Conservation (phyloP, 2,797 vertebrate species). For the Characodon lateralis region DNA sequence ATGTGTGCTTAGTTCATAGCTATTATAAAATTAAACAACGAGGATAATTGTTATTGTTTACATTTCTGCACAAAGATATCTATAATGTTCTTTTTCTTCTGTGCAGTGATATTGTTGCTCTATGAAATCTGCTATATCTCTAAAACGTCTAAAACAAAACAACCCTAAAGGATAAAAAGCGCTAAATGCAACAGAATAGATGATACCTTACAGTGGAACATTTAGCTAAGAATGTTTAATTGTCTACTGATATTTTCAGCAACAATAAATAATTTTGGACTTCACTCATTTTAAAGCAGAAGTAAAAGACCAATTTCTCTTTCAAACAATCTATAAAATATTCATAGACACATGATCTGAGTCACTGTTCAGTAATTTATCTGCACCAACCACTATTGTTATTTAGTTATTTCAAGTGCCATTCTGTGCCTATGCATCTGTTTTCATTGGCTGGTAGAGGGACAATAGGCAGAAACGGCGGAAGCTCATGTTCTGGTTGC, state of each 20-base stretch:
- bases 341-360: slow-evolving; percentile 36
- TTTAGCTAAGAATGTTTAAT: not conserved
- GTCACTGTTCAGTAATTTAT: slow-evolving; percentile 19
- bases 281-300: not conserved
- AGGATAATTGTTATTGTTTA: not conserved
- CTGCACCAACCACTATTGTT: slow-evolving; percentile 21
- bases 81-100: not conserved
- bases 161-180: not conserved
- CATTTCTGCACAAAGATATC: not conserved
- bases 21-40: not conserved
- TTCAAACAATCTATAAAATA: slow-evolving; percentile 32
- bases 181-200: not conserved
- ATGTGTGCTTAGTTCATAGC: not conserved
- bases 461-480: slow-evolving; percentile 58
- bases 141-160: no score
- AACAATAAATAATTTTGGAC: not conserved
- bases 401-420: slow-evolving; percentile 31
- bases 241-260: not conserved
- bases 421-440: slow-evolving; percentile 34
- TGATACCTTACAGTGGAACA: not conserved
- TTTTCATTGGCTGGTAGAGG: slow-evolving; percentile 41
- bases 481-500: slow-evolving; percentile 73
- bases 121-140: not conserved
- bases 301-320: not conserved
- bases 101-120: not conserved